phyloP scores from a whole-genome alignment of 2,113 vertebrate species.

The Leucopsar rothschildi region DNA sequence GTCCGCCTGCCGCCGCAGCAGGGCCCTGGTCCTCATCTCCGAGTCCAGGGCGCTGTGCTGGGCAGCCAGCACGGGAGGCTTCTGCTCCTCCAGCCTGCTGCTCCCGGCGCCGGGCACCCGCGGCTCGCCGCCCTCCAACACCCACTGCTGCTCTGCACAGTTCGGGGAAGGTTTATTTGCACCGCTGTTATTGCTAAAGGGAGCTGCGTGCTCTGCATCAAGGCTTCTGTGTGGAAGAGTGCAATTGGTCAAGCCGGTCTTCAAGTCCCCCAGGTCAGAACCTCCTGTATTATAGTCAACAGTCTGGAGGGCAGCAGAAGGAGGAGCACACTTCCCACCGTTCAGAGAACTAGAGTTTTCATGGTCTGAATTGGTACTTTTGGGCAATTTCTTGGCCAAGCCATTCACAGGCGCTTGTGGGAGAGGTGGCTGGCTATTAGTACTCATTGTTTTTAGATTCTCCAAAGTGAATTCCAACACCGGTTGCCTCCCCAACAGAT shows the following conservation, averaged over 20 bases:
- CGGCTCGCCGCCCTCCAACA: constrained; percentile 61
- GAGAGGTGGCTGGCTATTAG: constrained; percentile 80
- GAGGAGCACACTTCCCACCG: constrained; percentile 78
- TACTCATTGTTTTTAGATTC: constrained; percentile 90
- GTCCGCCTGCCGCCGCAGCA: constrained; percentile 86
- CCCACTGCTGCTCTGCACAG: constrained; percentile 62
- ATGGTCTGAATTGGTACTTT: constrained; percentile 79
- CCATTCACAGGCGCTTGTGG: constrained; percentile 87
- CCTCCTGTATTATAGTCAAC: constrained; percentile 65
- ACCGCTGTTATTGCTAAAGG: constrained; percentile 77
- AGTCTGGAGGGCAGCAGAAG: constrained; percentile 59
- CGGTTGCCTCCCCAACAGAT: constrained; percentile 84
- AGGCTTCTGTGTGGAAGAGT: constrained; percentile 79
- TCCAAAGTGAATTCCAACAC: constrained; percentile 92
- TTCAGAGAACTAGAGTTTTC: constrained; percentile 82
- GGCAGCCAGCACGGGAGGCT: constrained; percentile 40
- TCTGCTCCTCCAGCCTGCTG: constrained; percentile 75
- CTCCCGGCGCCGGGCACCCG: constrained; percentile 47
- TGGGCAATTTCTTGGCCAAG: constrained; percentile 91
- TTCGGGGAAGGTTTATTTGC: constrained; percentile 71
- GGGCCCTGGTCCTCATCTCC: constrained; percentile 82
- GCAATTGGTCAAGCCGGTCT: constrained; percentile 78
- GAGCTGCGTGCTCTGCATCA: constrained; percentile 67
- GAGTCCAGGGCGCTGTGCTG: constrained; percentile 77
- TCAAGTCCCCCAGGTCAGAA: constrained; percentile 77